These are phyloP conservation scores for Regulus satrapa DNA, from an alignment of 2,113 vertebrate genomes.

Conservation along the genomic window DNA sequence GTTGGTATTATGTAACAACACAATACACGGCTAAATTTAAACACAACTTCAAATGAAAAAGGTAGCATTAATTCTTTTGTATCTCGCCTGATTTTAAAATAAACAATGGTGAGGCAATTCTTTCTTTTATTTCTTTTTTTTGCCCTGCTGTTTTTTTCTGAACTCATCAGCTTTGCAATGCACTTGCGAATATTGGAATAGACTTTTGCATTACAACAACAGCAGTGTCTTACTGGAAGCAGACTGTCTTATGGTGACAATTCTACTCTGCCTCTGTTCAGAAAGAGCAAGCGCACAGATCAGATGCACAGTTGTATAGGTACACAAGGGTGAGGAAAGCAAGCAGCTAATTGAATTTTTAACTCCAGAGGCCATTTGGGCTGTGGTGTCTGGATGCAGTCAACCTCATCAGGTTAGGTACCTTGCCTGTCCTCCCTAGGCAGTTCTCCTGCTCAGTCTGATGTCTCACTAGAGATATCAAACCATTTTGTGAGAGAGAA, in stretches of 20 bases:
- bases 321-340: not conserved
- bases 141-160: not conserved
- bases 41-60: not conserved
- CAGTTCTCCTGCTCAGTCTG: not conserved
- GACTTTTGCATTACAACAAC: not conserved
- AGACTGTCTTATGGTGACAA: not conserved
- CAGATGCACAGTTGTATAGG: not conserved
- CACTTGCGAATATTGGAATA: not conserved
- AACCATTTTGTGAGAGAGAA: not conserved
- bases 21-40: not conserved
- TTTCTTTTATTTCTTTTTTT: not conserved
- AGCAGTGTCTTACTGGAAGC: not conserved
- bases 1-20: constrained; percentile 4
- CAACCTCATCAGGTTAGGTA: not conserved
- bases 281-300: not conserved
- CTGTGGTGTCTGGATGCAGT: not conserved
- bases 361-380: not conserved
- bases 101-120: not conserved
- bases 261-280: not conserved
- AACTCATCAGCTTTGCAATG: not conserved
- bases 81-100: not conserved
- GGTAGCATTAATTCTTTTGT: not conserved
- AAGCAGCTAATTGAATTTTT: not conserved
- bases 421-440: not conserved
- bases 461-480: not conserved